Base-by-base conservation (phyloP, 2,888 invertebrate genomes). In the Hetaerina titia region DNA sequence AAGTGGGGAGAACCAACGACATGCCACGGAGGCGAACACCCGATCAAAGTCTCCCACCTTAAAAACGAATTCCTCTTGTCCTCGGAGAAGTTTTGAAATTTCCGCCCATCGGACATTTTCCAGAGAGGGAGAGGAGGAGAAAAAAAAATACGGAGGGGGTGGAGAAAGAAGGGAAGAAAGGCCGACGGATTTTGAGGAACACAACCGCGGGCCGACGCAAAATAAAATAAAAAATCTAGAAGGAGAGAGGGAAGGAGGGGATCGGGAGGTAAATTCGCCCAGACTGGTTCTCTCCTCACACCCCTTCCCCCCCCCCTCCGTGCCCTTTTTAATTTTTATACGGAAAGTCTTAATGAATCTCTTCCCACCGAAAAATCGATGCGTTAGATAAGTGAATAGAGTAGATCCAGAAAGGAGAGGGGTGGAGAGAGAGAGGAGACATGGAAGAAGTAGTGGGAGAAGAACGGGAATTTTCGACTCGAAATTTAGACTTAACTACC, bases 401-500 rank as follows among this genome's bases (percentile, higher is more conserved):
- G 22, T 17, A 15, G 6, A 13, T 0, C 4, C 90, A 31, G n/a
- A 17, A 90, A 45, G 31, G 90, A 19, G 15, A 22, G 19, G 88
- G 56, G 2, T 25, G 57, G 58, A 56, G 22, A 22, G 58, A 25
- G 63, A n/a, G n/a, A 64, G 63, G 19, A 45, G 60, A 17, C 25
- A 19, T 5, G 56, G 88, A 45, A 15, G 57, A 89, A n/a, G n/a
- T 81, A 81, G 56, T 57, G 58, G 22, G 89, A 89, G 9, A 81
- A 31, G 60, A 64, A 90, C 64, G 90, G 90, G 90, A 90, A 64
- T 90, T 90, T 90, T 90, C n/a, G 58, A 57, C 90, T 58, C 63
- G 90, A 90, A 64, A 45, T 90, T 90, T 90, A 90, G 63, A 90
- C 64, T 90, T 90, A 90, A 90, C 90, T 64, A 45, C 90, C 90